These are phyloP conservation scores for Cylloceria caligata DNA, from an alignment of 2,888 invertebrate species.

Conservation along the genomic window DNA sequence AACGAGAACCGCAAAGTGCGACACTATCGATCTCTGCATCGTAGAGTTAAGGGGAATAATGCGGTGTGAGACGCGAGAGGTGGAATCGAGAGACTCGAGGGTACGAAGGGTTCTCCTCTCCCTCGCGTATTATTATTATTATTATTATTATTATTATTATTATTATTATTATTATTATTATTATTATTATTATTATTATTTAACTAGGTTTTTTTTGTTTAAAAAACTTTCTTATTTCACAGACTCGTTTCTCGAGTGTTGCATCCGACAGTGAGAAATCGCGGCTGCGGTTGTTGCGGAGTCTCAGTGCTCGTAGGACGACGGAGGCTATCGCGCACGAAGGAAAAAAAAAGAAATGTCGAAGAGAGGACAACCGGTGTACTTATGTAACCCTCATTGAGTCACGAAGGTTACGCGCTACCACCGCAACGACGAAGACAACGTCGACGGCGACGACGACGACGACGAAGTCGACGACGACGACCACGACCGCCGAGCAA, in stretches of 20 bases:
- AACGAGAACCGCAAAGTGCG: conserved; percentile 72
- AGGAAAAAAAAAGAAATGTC: neutral
- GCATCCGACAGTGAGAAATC: conserved; percentile 29
- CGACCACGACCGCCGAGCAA: conserved; percentile 30
- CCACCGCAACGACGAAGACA: conserved; percentile 34
- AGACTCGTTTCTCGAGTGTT: neutral
- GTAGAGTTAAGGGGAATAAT: conserved; percentile 69
- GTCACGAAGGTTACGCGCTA: conserved; percentile 39
- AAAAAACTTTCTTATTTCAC: neutral
- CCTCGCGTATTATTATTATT: neutral
- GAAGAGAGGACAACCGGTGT: conserved; percentile 57
- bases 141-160: neutral
- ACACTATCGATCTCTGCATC: conserved; percentile 71
- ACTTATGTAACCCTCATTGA: conserved; percentile 59
- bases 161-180: neutral
- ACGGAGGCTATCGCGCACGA: neutral
- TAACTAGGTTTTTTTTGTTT: conserved; percentile 9
- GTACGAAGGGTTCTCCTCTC: neutral
- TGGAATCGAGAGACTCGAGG: neutral
- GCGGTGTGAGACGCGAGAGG: conserved; percentile 49
- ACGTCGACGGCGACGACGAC: too few species aligned
- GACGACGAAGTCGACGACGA: too few species aligned
- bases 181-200: neutral
- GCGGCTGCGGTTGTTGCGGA: conserved; percentile 4
- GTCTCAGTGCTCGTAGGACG: conserved; percentile 14